These are phyloP conservation scores for Calosoma granatense DNA, from an alignment of 1,140 invertebrate species.

Conservation along the genomic window DNA sequence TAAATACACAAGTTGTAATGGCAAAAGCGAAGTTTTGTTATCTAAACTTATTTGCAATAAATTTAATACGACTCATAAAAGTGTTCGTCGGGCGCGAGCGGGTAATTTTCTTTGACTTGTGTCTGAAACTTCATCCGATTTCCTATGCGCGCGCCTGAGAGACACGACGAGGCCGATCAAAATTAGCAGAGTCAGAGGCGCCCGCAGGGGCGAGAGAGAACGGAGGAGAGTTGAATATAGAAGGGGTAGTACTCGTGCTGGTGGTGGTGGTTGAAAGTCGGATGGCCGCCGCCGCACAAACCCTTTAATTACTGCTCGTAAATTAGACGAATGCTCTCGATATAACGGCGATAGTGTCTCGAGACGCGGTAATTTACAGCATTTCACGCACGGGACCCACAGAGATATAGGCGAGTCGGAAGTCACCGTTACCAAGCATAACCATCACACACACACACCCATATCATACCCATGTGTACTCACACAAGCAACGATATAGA, in stretches of 20 bases:
- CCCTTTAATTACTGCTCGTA: constrained; percentile 7
- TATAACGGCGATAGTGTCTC: constrained; percentile 6
- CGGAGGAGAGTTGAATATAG: not conserved
- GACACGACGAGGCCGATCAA: constrained; percentile 1
- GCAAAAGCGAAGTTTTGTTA: not conserved
- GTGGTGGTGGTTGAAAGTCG: not conserved
- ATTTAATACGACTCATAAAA: constrained; percentile 8
- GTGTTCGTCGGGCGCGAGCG: not conserved
- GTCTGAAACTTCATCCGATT: constrained; percentile 4
- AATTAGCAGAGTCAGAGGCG: not conserved
- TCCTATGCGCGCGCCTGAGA: not conserved
- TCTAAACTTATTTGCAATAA: constrained; percentile 9
- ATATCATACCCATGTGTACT: too few relatives aligned
- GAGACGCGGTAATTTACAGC: constrained; percentile 7
- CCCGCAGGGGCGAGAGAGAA: not conserved
- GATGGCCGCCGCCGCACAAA: not conserved
- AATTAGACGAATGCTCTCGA: constrained; percentile 8
- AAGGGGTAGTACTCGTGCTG: too few relatives aligned
- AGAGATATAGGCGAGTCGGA: not conserved
- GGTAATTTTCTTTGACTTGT: constrained; percentile 9
- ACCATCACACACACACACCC: too few relatives aligned
- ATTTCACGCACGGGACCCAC: not conserved
- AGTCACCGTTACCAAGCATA: too few relatives aligned
- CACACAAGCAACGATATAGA: too few relatives aligned
- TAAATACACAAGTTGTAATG: constrained; percentile 9